Conservation (phyloP, 2,797 vertebrate genomes). For the Nyctibius grandis region DNA sequence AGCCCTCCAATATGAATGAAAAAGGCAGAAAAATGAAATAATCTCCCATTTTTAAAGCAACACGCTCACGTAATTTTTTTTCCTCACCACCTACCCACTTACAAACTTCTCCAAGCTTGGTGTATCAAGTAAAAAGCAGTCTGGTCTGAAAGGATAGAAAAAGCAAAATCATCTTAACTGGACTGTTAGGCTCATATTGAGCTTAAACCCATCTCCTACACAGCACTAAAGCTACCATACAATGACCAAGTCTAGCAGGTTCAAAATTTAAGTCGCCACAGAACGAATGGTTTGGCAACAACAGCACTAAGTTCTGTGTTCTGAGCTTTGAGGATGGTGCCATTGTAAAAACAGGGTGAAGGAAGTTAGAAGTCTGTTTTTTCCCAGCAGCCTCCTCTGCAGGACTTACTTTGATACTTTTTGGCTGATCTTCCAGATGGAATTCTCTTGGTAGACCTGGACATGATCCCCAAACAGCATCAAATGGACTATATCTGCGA, state of each 20-base stretch:
- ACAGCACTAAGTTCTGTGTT: neutral
- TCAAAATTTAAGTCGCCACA: neutral
- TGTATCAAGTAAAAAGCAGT: neutral
- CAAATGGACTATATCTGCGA: conserved; percentile 76
- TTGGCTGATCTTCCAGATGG: conserved; percentile 69
- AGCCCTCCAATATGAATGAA: neutral
- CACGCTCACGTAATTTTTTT: neutral
- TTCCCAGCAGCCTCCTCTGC: neutral
- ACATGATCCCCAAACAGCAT: conserved; percentile 72
- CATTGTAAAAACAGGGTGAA: neutral
- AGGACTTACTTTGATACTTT: conserved; percentile 70
- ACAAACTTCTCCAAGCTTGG: neutral
- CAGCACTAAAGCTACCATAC: neutral
- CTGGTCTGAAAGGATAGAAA: neutral
- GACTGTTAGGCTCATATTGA: neutral
- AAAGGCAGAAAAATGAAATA: neutral
- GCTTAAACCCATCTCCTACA: neutral
- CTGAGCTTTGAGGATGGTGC: neutral
- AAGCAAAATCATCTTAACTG: neutral
- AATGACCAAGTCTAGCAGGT: neutral
- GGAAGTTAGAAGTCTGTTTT: neutral
- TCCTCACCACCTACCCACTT: neutral
- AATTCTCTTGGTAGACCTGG: conserved; percentile 68
- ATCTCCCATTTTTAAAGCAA: neutral
- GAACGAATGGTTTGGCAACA: neutral